A percentile compares a stretch with the other conserved stretches of the same genome.
These are phyloP conservation scores for Autographa pulchrina DNA, from an alignment of 2,888 invertebrate species.

Conservation along the genomic window DNA sequence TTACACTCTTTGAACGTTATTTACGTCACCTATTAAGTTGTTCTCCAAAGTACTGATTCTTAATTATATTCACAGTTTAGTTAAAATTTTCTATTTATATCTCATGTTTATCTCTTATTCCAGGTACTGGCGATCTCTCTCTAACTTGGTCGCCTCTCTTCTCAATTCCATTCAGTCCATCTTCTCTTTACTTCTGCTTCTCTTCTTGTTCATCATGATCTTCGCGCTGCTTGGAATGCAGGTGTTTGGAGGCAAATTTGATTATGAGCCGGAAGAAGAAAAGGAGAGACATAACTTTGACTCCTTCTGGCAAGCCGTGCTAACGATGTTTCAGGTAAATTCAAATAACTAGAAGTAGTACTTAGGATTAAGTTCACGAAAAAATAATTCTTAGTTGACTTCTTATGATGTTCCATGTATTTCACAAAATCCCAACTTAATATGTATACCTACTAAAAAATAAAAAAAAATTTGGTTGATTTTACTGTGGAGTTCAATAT, in stretches of 20 bases:
- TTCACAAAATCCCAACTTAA: too few relatives aligned
- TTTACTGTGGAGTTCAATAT: too few relatives aligned
- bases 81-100: background rate
- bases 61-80: too few relatives aligned
- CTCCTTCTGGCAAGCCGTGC: conserved; percentile 98
- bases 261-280: conserved; percentile 93
- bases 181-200: conserved; percentile 97
- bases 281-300: conserved; percentile 99
- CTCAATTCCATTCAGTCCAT: conserved; percentile 99
- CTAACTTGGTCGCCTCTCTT: conserved; percentile 99
- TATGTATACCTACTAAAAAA: background rate
- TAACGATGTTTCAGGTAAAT: conserved; percentile 99
- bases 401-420: too few relatives aligned
- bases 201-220: conserved; percentile 99
- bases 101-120: conserved; percentile 62
- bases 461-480: too few relatives aligned
- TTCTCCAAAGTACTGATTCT: too few relatives aligned
- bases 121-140: conserved; percentile 99
- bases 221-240: conserved; percentile 99
- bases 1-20: too few relatives aligned
- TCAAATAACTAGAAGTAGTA: too few relatives aligned
- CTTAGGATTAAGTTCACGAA: too few relatives aligned
- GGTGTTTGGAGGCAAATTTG: conserved; percentile 99
- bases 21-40: too few relatives aligned
- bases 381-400: too few relatives aligned